Conservation (phyloP, 92 coral and sea anemone genomes). For the Hydrozoanthus gracilis region DNA sequence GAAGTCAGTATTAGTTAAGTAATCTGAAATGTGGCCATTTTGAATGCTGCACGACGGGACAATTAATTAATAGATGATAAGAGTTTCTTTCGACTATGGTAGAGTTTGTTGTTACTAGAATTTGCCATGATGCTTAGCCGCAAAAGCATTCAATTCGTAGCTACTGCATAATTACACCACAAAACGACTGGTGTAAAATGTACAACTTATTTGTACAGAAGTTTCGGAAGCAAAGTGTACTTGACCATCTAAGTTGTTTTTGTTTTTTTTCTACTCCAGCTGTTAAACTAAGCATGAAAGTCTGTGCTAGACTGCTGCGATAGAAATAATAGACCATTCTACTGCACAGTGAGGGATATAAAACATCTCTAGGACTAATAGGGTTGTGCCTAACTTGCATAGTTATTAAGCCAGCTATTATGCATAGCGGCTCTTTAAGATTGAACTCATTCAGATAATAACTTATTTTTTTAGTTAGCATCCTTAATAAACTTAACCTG, state of each 20-base stretch:
- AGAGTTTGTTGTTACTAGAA: not conserved
- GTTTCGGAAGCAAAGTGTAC: not conserved
- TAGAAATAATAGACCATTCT: conserved; percentile 19
- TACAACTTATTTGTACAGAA: not conserved
- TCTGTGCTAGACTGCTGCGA: not conserved
- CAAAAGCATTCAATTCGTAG: not conserved
- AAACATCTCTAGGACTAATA: conserved; percentile 27
- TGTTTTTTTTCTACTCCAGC: conserved; percentile 11
- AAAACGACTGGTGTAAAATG: not conserved
- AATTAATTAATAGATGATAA: conserved; percentile 20
- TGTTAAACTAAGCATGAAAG: conserved; percentile 30
- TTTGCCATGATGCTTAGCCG: not conserved
- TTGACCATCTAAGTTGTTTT: not conserved
- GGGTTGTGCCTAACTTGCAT: conserved; percentile 1
- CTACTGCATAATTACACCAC: not conserved
- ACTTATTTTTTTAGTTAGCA: not conserved
- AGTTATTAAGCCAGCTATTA: conserved; percentile 2
- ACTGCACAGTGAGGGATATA: conserved; percentile 4
- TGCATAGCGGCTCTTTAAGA: not conserved
- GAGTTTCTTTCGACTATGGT: not conserved
- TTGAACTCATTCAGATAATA: not conserved
- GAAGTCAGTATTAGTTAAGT: conserved; percentile 15
- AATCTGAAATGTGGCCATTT: conserved; percentile 10
- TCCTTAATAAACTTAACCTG: not conserved
- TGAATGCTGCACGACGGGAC: conserved; percentile 21